These are phyloP conservation scores for Ciconia nigra DNA, from an alignment of 2,797 vertebrate species.

Conservation along the genomic window DNA sequence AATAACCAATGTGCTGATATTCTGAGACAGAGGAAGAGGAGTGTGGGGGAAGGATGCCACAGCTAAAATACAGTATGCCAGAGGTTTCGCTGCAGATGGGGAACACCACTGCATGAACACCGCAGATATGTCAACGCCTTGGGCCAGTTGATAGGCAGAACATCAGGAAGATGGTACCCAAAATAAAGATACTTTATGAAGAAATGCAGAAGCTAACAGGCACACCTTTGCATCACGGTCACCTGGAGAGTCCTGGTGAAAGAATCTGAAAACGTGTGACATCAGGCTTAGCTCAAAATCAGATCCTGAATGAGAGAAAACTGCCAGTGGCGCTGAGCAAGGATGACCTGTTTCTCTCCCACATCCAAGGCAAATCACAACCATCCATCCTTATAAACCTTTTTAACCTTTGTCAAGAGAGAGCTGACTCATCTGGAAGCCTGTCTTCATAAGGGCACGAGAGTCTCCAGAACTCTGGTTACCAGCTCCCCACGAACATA, in stretches of 20 bases:
- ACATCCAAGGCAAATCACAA: background rate
- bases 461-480: background rate
- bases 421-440: background rate
- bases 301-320: background rate
- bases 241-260: background rate
- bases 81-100: background rate
- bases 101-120: background rate
- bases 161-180: background rate
- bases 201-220: background rate
- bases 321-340: background rate
- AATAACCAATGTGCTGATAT: background rate
- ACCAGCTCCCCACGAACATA: background rate
- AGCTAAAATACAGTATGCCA: background rate
- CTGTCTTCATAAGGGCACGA: background rate
- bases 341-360: background rate
- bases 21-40: background rate
- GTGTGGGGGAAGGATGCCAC: background rate
- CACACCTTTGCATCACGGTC: background rate
- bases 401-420: background rate
- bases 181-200: background rate
- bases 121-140: rapidly evolving
- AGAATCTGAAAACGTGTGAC: background rate
- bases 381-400: background rate
- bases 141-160: background rate
- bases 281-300: background rate